Percentiles rank a stretch among this genome's conserved stretches.
Conservation (phyloP, 2,797 vertebrate species). For the Onychomys leucogaster region DNA sequence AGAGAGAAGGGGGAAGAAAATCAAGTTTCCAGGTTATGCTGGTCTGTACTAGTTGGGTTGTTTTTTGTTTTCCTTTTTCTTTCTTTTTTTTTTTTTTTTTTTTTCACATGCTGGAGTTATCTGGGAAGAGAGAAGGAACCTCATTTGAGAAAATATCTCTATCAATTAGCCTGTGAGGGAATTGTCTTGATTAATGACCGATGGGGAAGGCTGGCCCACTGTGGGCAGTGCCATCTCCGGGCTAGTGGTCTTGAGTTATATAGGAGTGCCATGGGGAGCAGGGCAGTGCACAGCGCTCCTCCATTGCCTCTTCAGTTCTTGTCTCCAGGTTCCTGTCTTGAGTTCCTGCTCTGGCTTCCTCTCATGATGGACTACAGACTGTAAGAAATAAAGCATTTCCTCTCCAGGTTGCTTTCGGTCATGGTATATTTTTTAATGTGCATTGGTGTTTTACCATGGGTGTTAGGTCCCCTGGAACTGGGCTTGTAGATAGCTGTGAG, state of each 20-base stretch:
- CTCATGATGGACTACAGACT: neutral
- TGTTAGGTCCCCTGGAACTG: too few species aligned
- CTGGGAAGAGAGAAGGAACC: neutral
- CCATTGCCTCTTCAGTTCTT: neutral
- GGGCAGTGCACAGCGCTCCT: neutral
- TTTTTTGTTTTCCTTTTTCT: neutral
- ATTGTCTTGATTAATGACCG: neutral
- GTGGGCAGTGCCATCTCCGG: neutral
- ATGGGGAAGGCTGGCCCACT: neutral
- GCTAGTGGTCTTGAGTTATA: neutral
- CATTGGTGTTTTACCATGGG: too few species aligned
- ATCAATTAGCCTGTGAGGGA: neutral
- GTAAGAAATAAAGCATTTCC: neutral
- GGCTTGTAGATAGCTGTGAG: too few species aligned
- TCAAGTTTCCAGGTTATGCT: neutral
- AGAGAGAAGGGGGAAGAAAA: neutral
- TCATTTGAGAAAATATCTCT: neutral
- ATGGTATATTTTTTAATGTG: too few species aligned
- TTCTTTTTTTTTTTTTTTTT: accelerated
- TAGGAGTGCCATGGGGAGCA: neutral
- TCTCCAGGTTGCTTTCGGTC: neutral
- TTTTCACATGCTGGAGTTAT: neutral
- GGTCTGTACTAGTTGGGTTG: neutral
- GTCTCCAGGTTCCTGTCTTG: neutral
- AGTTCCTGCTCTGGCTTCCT: neutral